Base-by-base conservation (phyloP, 2,113 vertebrate species). In the Tetraodon nigroviridis region DNA sequence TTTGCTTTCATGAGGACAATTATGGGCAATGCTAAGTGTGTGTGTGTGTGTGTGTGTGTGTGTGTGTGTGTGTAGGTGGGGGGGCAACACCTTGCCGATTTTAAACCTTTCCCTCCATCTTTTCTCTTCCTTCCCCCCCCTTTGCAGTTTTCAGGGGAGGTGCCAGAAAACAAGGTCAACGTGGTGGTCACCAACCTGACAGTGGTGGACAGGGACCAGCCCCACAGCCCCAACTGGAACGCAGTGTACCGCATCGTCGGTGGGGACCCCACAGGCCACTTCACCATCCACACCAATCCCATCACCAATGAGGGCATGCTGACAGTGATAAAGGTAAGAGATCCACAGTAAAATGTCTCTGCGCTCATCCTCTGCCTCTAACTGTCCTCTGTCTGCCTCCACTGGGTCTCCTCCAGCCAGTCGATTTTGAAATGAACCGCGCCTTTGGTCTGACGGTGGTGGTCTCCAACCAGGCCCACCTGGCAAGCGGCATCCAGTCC, bases 361-460 rank as follows among this genome's bases (percentile, higher is more conserved):
- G 58, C 45, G 55, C 18, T 56, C 27, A 18, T 51, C 19, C 18
- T 64, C 13, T n/a, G 55, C 55, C 0, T 53, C 11, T 15, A 41
- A 40, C 37, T 7, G 29, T 20, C 7, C 49, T 20, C 12, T 29
- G 12, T 19, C 16, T 45, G 41, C 18, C 11, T 22, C 46, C 47
- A 32, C 44, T 18, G 24, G 3, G n/a, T 5, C 29, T 67, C 7
- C 12, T 53, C 15, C 6, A 99, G 97, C 93, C 95, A 0, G 94
- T 98, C 3, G 97, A 99, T 77, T 99, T 96, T 0, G 97, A 99
- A 86, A 91, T 96, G 90, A 98, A 98, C 82, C 91, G 94, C 6
- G 94, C 93, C 42, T 99, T 99, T 88, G 93, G 97, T 94, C 89
- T 99, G 83, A 98, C 94, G 0, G 94, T 98, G 84, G 93, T 97